Base-by-base conservation (phyloP, 2,797 vertebrate genomes). In the Fundulus diaphanus region DNA sequence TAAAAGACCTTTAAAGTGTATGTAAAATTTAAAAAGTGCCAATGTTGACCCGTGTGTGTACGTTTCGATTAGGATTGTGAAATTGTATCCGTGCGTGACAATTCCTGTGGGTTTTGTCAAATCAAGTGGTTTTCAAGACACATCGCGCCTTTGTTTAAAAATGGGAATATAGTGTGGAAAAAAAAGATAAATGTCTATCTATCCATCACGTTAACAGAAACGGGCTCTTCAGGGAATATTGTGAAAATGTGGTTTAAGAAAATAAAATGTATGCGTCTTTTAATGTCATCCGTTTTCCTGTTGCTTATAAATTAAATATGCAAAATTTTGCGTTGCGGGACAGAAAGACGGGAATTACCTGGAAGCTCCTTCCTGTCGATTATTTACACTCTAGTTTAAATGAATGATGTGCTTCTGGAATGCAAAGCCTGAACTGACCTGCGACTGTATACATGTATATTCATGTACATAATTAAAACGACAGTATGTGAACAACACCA, bases 401-500 rank as follows among this genome's bases (percentile, higher is more conserved):
- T 91, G 83, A 75, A 91, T 82, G 78, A 72, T 93, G 88, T 92
- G 85, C 77, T 92, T 85, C 78, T 92, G 93, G 93, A 95, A 95
- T 94, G 94, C 92, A 92, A 93, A 88, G 93, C 93, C 93, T 94
- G 84, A 42, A 93, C 90, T 92, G 87, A 92, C 85, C 90, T 87
- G 81, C 78, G 71, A 85, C 72, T 95, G 94, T 95, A 95, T 89
- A 94, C 81, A 85, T 95, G 93, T 94, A 95, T 94, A 95, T 92
- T 89, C 85, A 81, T 96, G 95, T 95, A 96, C 84, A 96, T 93
- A 95, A 95, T 93, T 92, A 94, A 95, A 95, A 85, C 59, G 88
- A 84, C 81, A 86, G 81, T 82, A 92, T 88, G 88, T 88, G 86
- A 87, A 88, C 70, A 44, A 69, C 29, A 67, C 15, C 15, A 74